A percentile compares a stretch with the other conserved stretches of the same genome.
Conservation (phyloP, 2,113 vertebrate genomes). For the Monarcha castaneiventris region DNA sequence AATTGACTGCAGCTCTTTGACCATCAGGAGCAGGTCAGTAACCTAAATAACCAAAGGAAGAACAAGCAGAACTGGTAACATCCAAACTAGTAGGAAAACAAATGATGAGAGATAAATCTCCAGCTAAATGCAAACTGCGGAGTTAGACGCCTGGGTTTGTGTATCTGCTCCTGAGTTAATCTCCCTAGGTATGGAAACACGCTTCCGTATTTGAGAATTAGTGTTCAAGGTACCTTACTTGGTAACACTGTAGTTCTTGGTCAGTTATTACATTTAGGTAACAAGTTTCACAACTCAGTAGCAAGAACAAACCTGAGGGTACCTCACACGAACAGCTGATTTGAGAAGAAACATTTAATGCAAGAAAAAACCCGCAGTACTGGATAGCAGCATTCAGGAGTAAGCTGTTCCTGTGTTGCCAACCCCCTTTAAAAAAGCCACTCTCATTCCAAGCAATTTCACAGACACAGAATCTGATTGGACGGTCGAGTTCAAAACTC, state of each 20-base stretch:
- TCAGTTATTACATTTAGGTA: neutral
- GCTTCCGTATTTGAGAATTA: neutral
- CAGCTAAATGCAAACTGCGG: neutral
- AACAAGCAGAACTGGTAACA: neutral
- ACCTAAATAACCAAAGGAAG: slow-evolving; percentile 72
- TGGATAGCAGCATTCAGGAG: neutral
- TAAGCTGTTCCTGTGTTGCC: neutral
- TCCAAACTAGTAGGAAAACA: neutral
- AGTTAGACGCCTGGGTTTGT: neutral
- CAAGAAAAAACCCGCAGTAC: neutral
- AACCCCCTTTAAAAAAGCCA: neutral
- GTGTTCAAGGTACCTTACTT: neutral
- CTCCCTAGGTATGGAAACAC: neutral
- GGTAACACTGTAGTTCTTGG: neutral
- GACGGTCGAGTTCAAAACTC: neutral
- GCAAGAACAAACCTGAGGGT: neutral
- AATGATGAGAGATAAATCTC: neutral
- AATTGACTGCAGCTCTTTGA: slow-evolving; percentile 75
- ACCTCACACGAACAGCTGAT: neutral
- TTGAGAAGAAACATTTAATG: neutral
- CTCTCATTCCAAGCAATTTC: neutral
- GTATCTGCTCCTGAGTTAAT: neutral
- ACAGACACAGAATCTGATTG: neutral
- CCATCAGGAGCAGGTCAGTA: slow-evolving; percentile 77
- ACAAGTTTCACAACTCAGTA: neutral